Base-by-base conservation (phyloP, 2,113 vertebrate genomes). In the Gymnogyps californianus region DNA sequence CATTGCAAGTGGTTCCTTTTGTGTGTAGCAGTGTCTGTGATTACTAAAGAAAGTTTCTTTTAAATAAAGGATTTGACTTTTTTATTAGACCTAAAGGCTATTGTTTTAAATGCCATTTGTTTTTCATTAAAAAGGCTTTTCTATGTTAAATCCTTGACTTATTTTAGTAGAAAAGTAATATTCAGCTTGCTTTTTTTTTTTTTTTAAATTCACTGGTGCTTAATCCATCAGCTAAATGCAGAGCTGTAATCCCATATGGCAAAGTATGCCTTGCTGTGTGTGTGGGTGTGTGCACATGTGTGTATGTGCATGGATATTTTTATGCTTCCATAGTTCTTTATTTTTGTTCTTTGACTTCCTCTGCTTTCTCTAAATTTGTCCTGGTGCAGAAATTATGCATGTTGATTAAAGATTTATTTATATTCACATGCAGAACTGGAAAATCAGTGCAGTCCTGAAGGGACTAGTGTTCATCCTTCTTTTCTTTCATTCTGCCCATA, bases 51-150 rank as follows among this genome's bases (percentile, higher is more conserved):
- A 78, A 89, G 25, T 75, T 83, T 84, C 4, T 85, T 66, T 95
- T 78, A 59, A 70, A 74, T 76, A 91, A 95, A 94, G 24, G 51
- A 79, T 89, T 93, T 93, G 62, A 76, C 58, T 83, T 92, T 95
- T 94, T 96, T 90, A 74, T 94, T 92, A 82, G 94, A 44, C 78
- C 76, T 94, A 34, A 79, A 90, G 85, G 67, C 83, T 84, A 87
- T 97, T 93, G 69, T 97, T 97, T 95, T 93, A 96, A 96, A 96
- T 97, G 72, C 75, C 94, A 94, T 97, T 93, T 97, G 54, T 84
- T 93, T 96, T 96, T 96, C 90, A 97, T 98, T 97, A 96, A 82
- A 96, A 94, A 77, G 81, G 89, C 57, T 93, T 96, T 97, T 83
- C 92, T 85, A 1, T 83, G 94, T 91, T 79, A 94, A 97, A 87